Conservation (phyloP, 2,113 vertebrate species). For the Chrysemys picta region DNA sequence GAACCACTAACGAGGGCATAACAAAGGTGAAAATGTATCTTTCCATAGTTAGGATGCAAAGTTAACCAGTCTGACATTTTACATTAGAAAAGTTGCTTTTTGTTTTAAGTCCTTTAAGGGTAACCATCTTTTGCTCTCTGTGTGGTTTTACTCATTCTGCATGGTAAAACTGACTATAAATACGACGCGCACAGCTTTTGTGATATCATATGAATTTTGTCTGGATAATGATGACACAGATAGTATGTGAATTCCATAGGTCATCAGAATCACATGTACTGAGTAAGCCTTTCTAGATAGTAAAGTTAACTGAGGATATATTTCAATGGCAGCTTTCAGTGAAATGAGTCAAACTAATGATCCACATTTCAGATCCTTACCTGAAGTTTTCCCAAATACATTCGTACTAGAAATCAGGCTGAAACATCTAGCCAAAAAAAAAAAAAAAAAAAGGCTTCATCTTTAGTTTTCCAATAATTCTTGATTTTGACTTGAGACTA, state of each 20-base stretch:
- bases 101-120: constrained; percentile 51
- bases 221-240: background rate
- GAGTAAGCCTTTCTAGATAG: constrained; percentile 45
- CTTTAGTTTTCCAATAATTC: background rate
- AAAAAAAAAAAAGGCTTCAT: rapidly evolving
- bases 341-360: background rate
- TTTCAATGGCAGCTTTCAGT: constrained; percentile 55
- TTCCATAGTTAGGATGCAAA: constrained; percentile 66
- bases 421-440: background rate
- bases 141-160: background rate
- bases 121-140: rapidly evolving
- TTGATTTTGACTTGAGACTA: background rate
- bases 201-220: background rate
- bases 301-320: background rate
- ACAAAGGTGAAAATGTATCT: constrained; percentile 79
- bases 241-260: constrained; percentile 27
- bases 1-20: constrained; percentile 80
- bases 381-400: constrained; percentile 29
- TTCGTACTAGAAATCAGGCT: constrained; percentile 31
- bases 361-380: constrained; percentile 29
- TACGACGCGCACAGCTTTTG: background rate
- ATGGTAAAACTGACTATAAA: background rate
- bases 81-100: constrained; percentile 60
- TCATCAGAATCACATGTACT: constrained; percentile 43
- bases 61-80: constrained; percentile 77